Conservation (phyloP, 2,888 invertebrate species). For the Hypercompe scribonia region DNA sequence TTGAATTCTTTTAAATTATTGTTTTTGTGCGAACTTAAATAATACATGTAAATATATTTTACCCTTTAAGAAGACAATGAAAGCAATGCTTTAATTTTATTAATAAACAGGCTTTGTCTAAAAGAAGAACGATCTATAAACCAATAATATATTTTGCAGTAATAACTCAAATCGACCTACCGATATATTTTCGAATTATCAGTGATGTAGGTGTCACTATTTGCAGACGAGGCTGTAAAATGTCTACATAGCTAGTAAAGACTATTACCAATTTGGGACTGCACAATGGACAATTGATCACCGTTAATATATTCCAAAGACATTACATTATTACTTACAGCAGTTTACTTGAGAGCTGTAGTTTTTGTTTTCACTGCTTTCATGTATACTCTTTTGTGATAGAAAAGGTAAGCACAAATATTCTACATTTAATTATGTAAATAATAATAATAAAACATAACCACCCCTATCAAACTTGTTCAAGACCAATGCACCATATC, state of each 20-base stretch:
- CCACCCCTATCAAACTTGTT: slow-evolving; percentile 60
- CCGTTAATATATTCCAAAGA: slow-evolving; percentile 49
- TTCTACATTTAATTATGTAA: slow-evolving; percentile 34
- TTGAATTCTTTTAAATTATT: neutral
- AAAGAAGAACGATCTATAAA: neutral
- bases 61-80: too few relatives aligned
- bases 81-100: neutral
- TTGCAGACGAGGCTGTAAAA: slow-evolving; percentile 46
- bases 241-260: slow-evolving; percentile 45
- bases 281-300: slow-evolving; percentile 65
- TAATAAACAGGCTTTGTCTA: neutral
- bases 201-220: slow-evolving; percentile 51
- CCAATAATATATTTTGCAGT: slow-evolving; percentile 18
- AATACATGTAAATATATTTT: neutral
- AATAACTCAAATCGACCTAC: slow-evolving; percentile 41
- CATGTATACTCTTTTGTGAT: too few relatives aligned
- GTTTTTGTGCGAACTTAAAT: neutral
- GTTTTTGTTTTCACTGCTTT: neutral
- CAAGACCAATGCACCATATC: slow-evolving; percentile 68
- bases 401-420: neutral
- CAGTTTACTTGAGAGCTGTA: slow-evolving; percentile 6
- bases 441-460: slow-evolving; percentile 66
- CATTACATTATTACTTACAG: slow-evolving; percentile 50
- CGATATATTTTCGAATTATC: slow-evolving; percentile 55
- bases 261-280: slow-evolving; percentile 60